Conservation (phyloP, 2,888 invertebrate species). For the Epinotia ramella region DNA sequence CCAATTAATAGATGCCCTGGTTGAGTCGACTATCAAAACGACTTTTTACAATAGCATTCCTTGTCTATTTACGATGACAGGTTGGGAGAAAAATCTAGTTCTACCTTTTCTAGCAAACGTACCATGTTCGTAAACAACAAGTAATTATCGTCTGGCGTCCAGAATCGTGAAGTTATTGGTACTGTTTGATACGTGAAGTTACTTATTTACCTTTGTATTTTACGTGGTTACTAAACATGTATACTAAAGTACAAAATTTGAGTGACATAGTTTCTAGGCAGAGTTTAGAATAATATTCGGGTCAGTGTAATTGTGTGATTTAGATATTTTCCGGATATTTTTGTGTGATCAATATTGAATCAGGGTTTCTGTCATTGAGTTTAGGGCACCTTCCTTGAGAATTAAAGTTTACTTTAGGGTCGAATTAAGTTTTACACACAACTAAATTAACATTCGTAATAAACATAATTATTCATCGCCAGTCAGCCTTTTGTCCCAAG, state of each 20-base stretch:
- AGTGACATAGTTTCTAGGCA: no score
- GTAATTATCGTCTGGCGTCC: not conserved
- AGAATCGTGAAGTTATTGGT: conserved; percentile 5
- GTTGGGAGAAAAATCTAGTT: conserved; percentile 28
- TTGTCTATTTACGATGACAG: conserved; percentile 4
- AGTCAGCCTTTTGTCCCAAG: no score
- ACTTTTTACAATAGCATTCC: conserved; percentile 23
- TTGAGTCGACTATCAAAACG: conserved; percentile 3
- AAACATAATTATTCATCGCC: not conserved
- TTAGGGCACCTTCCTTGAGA: no score
- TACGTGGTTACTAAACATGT: not conserved
- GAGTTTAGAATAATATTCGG: no score
- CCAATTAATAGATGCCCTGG: conserved; percentile 17
- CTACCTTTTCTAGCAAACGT: conserved; percentile 17
- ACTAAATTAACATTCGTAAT: not conserved
- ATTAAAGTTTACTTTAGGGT: no score
- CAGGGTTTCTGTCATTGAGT: no score
- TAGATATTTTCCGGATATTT: no score
- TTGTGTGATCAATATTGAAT: no score
- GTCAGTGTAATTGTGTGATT: no score
- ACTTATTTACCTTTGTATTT: not conserved
- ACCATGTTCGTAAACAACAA: conserved; percentile 9
- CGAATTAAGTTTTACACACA: not conserved
- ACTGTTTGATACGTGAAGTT: not conserved
- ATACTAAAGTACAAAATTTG: no score